Conservation (phyloP, 2,888 invertebrate species). For the Macaria liturata region DNA sequence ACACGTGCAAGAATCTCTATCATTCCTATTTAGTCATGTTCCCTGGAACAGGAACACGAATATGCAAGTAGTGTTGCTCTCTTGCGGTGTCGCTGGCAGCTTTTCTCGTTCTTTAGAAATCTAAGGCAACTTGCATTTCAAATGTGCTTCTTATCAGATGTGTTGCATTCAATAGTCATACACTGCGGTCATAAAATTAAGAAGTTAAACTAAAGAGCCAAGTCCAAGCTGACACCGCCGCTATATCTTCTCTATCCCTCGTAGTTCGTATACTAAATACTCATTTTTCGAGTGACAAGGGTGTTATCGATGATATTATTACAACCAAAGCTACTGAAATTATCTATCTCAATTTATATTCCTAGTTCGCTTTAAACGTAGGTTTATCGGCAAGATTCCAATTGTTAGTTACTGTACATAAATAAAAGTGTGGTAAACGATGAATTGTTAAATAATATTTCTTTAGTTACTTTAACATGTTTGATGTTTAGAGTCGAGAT, state of each 20-base stretch:
- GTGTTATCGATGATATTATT: constrained; percentile 64
- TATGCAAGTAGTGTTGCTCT: constrained; percentile 60
- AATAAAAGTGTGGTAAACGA: constrained; percentile 62
- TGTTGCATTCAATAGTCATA: not conserved
- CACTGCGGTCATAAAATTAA: not conserved
- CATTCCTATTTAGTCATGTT: constrained; percentile 56
- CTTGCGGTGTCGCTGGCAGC: constrained; percentile 41
- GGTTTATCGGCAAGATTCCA: constrained; percentile 80
- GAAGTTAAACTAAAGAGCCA: constrained; percentile 28
- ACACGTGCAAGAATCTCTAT: constrained; percentile 70
- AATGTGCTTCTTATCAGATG: not conserved
- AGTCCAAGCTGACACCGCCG: constrained; percentile 44
- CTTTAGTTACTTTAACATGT: constrained; percentile 50
- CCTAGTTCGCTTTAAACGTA: constrained; percentile 81
- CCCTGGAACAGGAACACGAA: constrained; percentile 45
- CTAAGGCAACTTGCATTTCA: constrained; percentile 16
- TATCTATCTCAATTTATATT: constrained; percentile 79
- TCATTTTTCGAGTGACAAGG: constrained; percentile 49
- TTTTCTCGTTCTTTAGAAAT: constrained; percentile 19
- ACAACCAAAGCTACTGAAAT: constrained; percentile 81
- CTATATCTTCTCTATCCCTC: constrained; percentile 44
- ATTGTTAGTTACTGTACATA: constrained; percentile 72
- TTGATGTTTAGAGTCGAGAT: constrained; percentile 59
- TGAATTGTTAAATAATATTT: constrained; percentile 51
- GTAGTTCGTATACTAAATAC: constrained; percentile 60